These are phyloP conservation scores for Cyphomyrmex costatus DNA, from an alignment of 1,140 invertebrate genomes.

Conservation along the genomic window DNA sequence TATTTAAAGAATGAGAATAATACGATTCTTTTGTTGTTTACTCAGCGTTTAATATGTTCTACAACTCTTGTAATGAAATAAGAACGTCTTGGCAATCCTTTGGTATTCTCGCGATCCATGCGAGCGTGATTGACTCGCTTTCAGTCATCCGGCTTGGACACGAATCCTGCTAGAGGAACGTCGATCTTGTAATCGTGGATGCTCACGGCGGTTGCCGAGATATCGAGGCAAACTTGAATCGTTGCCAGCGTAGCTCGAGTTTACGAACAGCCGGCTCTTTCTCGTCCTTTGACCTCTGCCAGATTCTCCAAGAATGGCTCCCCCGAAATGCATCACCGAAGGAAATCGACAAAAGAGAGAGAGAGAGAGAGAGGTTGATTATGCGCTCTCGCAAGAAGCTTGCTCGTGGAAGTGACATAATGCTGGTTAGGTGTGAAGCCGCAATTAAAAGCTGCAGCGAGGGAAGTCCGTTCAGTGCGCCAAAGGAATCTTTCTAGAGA, in stretches of 20 bases:
- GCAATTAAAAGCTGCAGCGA: conserved; percentile 24
- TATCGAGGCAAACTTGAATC: conserved; percentile 55
- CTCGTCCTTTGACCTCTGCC: conserved; percentile 67
- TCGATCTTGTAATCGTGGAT: conserved; percentile 30
- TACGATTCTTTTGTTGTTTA: background rate
- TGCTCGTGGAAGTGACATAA: conserved; percentile 20
- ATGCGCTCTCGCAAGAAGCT: background rate
- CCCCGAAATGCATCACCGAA: conserved; percentile 3
- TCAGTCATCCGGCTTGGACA: conserved; percentile 38
- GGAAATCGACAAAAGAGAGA: background rate
- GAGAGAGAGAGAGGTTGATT: conserved; percentile 5
- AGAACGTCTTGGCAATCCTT: background rate
- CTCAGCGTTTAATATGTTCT: background rate
- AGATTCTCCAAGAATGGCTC: conserved; percentile 58
- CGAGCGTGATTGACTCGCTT: conserved; percentile 36
- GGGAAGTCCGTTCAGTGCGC: background rate
- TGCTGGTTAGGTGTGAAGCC: conserved; percentile 2
- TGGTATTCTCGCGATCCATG: background rate
- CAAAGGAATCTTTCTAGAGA: background rate
- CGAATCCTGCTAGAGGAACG: conserved; percentile 3
- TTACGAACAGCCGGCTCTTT: conserved; percentile 44
- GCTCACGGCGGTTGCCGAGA: conserved; percentile 16
- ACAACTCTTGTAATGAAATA: background rate
- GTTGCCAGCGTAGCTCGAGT: conserved; percentile 36
- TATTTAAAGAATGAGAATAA: background rate